These are phyloP conservation scores for Rhynchophorus ferrugineus DNA, from an alignment of 1,140 invertebrate genomes.

Conservation along the genomic window DNA sequence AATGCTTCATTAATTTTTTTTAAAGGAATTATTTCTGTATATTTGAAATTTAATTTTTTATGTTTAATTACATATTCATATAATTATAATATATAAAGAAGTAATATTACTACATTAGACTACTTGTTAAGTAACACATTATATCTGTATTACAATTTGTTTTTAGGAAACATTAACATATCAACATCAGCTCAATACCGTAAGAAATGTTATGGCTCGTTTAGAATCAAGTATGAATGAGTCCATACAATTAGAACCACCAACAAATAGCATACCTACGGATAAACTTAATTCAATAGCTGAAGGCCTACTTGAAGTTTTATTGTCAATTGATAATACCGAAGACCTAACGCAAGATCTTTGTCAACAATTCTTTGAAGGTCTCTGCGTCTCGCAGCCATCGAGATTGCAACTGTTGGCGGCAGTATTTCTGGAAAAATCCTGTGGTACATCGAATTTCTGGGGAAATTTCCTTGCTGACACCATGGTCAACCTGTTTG, in stretches of 20 bases:
- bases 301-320: conserved; percentile 70
- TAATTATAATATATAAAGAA: too few species aligned
- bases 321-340: conserved; percentile 61
- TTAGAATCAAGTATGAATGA: conserved; percentile 44
- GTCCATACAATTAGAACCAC: not conserved
- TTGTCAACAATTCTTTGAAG: conserved; percentile 63
- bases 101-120: too few species aligned
- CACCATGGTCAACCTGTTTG: conserved; percentile 70
- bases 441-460: conserved; percentile 72
- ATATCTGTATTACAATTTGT: too few species aligned
- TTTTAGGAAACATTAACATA: conserved; percentile 66
- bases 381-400: conserved; percentile 50
- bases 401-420: conserved; percentile 59
- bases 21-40: too few species aligned
- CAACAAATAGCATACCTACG: conserved; percentile 49
- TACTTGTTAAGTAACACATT: too few species aligned
- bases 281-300: conserved; percentile 74
- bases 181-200: conserved; percentile 72
- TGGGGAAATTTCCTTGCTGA: conserved; percentile 84
- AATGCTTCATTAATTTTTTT: too few species aligned
- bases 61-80: too few species aligned
- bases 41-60: too few species aligned
- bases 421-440: conserved; percentile 69
- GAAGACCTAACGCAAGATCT: conserved; percentile 53
- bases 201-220: conserved; percentile 62